Percentiles rank a stretch among this genome's conserved stretches.
These are phyloP conservation scores for Diaperis boleti DNA, from an alignment of 2,888 invertebrate species.

Conservation along the genomic window DNA sequence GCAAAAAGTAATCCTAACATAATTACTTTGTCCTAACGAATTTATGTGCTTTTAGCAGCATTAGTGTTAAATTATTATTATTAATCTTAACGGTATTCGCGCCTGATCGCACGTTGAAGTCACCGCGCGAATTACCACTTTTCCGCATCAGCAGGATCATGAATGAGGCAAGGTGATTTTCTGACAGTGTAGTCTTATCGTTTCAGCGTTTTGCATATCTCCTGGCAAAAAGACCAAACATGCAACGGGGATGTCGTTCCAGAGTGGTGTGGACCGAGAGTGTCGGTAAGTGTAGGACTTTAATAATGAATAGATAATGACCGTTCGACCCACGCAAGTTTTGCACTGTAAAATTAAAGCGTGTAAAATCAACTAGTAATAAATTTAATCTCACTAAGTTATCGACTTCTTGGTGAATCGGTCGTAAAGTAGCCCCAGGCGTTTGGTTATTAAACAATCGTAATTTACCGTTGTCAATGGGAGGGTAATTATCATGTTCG, in stretches of 20 bases:
- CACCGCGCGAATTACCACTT: slow-evolving; percentile 14
- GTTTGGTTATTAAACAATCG: slow-evolving; percentile 52
- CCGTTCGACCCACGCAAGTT: slow-evolving; percentile 32
- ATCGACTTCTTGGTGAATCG: slow-evolving; percentile 47
- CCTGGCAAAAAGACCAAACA: too few relatives aligned
- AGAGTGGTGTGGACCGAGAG: not conserved
- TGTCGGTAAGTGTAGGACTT: slow-evolving; percentile 17
- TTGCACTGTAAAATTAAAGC: slow-evolving; percentile 42
- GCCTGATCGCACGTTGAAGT: slow-evolving; percentile 43
- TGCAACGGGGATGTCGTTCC: not conserved
- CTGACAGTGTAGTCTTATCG: too few relatives aligned
- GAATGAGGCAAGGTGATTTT: not conserved
- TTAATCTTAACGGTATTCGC: slow-evolving; percentile 26
- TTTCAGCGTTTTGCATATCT: too few relatives aligned
- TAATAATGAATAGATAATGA: slow-evolving; percentile 33
- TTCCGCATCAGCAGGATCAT: not conserved
- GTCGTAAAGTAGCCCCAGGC: slow-evolving; percentile 47
- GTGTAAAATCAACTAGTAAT: slow-evolving; percentile 45
- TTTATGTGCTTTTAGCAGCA: not conserved
- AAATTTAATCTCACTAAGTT: slow-evolving; percentile 46
- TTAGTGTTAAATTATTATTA: too few relatives aligned
- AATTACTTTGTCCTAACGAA: too few relatives aligned
- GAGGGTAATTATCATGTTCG: slow-evolving; percentile 61
- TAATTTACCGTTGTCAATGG: slow-evolving; percentile 61
- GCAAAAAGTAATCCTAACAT: too few relatives aligned